These are phyloP conservation scores for Poeciliopsis presidionis DNA, from an alignment of 2,797 vertebrate genomes.

Conservation along the genomic window DNA sequence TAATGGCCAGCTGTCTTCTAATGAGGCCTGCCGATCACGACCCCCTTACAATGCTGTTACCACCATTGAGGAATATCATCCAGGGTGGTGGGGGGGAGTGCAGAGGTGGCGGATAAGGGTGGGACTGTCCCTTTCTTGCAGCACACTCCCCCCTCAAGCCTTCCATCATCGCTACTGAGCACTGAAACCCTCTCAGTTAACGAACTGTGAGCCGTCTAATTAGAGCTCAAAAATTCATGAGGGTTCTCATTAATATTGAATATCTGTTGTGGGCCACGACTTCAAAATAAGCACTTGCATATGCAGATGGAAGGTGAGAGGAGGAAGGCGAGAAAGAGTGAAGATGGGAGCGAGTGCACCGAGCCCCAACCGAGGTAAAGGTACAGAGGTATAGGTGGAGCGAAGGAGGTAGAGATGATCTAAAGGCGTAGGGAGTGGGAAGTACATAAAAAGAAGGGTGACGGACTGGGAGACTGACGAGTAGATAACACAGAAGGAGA, in stretches of 20 bases:
- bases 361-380: conserved; percentile 52
- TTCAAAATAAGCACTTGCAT: conserved; percentile 93
- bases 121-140: conserved; percentile 63
- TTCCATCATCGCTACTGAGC: conserved; percentile 66
- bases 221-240: conserved; percentile 99
- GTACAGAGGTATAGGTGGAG: conserved; percentile 62
- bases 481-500: conserved; percentile 81
- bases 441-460: conserved; percentile 70
- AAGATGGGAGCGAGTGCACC: conserved; percentile 33
- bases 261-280: conserved; percentile 91
- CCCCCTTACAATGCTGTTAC: conserved; percentile 32
- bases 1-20: conserved; percentile 80
- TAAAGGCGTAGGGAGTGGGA: conserved; percentile 65
- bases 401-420: conserved; percentile 63
- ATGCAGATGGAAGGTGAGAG: conserved; percentile 91
- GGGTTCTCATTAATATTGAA: conserved; percentile 99
- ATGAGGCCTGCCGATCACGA: conserved; percentile 70
- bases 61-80: conserved; percentile 54
- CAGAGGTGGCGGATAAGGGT: conserved; percentile 58
- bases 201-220: conserved; percentile 93
- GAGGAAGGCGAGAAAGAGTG: conserved; percentile 54
- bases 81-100: conserved; percentile 11
- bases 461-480: conserved; percentile 64
- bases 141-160: conserved; percentile 38
- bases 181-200: conserved; percentile 85